These are phyloP conservation scores for Pseudomyrmex pallidus DNA, from an alignment of 1,140 invertebrate species.

Conservation along the genomic window DNA sequence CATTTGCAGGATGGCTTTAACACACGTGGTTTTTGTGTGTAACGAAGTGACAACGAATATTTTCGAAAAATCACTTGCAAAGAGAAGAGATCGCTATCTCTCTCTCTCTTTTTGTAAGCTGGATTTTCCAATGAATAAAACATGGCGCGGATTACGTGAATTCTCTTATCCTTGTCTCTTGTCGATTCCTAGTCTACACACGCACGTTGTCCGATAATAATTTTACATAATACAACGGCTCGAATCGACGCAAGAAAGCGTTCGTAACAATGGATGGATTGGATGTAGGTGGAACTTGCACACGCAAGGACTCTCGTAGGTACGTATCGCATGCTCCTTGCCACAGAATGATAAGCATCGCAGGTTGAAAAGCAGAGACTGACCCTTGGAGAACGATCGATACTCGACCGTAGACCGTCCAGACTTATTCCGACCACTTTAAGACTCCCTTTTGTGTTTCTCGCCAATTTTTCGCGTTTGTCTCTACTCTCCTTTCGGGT, in stretches of 20 bases:
- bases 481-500: constrained; percentile 54
- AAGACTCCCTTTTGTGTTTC: constrained; percentile 39
- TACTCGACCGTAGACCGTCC: constrained; percentile 67
- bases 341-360: constrained; percentile 75
- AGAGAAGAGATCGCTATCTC: neutral
- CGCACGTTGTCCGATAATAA: constrained; percentile 44
- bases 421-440: constrained; percentile 62
- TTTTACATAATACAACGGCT: constrained; percentile 58
- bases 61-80: constrained; percentile 10
- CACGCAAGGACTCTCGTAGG: constrained; percentile 26
- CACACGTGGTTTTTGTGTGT: neutral
- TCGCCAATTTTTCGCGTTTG: constrained; percentile 51
- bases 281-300: constrained; percentile 41
- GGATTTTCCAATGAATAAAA: constrained; percentile 58
- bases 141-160: constrained; percentile 49
- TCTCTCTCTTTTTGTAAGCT: constrained; percentile 23
- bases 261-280: constrained; percentile 18
- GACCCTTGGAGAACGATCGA: constrained; percentile 72
- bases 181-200: constrained; percentile 7
- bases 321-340: constrained; percentile 71
- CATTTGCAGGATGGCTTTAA: neutral
- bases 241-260: constrained; percentile 45
- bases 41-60: neutral
- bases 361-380: constrained; percentile 73
- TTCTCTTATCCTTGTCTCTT: constrained; percentile 45